A percentile compares a stretch with the other conserved stretches of the same genome.
These are phyloP conservation scores for Drosophila eohydei DNA, from an alignment of 2,888 invertebrate genomes.

Conservation along the genomic window DNA sequence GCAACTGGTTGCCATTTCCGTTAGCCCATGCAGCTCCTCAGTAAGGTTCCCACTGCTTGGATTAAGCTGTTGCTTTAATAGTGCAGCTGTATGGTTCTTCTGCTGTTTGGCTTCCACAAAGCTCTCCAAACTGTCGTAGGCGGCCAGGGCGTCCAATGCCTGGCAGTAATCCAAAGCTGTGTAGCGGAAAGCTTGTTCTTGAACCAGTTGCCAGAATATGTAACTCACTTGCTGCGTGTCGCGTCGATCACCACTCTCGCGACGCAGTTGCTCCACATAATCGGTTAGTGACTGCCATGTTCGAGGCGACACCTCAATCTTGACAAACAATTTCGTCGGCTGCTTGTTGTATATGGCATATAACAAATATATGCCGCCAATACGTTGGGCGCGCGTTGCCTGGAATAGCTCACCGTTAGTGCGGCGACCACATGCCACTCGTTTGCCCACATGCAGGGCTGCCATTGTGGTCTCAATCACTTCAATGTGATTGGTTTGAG, in stretches of 20 bases:
- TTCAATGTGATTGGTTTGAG: constrained; percentile 72
- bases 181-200: constrained; percentile 71
- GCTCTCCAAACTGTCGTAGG: constrained; percentile 70
- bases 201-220: constrained; percentile 69
- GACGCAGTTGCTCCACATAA: constrained; percentile 52
- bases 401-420: constrained; percentile 39
- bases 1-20: constrained; percentile 40
- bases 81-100: neutral
- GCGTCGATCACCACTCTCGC: constrained; percentile 3
- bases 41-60: constrained; percentile 18
- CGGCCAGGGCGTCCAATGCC: constrained; percentile 74
- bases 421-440: constrained; percentile 61
- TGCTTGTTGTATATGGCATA: constrained; percentile 82
- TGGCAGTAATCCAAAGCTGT: constrained; percentile 72
- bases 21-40: constrained; percentile 61
- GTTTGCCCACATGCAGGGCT: constrained; percentile 71
- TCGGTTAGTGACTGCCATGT: constrained; percentile 68
- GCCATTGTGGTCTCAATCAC: constrained; percentile 76
- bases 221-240: constrained; percentile 66
- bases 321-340: constrained; percentile 77
- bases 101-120: constrained; percentile 19
- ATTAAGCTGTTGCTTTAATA: constrained; percentile 45
- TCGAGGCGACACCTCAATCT: constrained; percentile 68
- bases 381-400: constrained; percentile 50
- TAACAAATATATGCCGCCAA: constrained; percentile 77